Percentiles rank a stretch among this genome's conserved stretches.
Evolutionary conservation across 2,888 invertebrate species (phyloP).

Genomic region (Rhaphigaster nebulosa): DNA sequence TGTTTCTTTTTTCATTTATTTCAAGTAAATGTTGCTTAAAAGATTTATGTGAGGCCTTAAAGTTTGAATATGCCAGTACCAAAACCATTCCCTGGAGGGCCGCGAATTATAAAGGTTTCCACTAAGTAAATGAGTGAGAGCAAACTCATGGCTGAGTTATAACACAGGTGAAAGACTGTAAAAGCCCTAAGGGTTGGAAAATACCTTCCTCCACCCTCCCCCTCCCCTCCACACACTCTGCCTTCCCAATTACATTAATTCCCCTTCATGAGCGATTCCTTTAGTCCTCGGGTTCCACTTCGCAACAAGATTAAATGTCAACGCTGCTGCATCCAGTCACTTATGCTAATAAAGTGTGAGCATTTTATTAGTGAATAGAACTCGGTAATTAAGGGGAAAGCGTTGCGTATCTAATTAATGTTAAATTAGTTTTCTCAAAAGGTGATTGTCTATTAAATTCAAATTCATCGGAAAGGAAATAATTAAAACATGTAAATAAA

Average conservation of each 20-base stretch:
- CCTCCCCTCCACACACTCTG: background rate
- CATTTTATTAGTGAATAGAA: background rate
- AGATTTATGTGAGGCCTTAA: background rate
- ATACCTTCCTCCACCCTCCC: background rate
- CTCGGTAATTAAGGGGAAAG: background rate
- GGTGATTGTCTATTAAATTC: too few species aligned
- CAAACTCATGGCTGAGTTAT: constrained; percentile 34
- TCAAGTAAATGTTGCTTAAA: background rate
- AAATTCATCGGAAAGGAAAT: too few species aligned
- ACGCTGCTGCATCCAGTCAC: constrained; percentile 7
- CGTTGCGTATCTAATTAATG: background rate
- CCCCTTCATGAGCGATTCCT: constrained; percentile 13
- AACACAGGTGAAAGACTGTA: constrained; percentile 5
- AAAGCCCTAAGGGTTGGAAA: background rate
- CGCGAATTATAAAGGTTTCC: background rate
- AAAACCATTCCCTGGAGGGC: background rate
- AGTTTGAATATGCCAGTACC: background rate
- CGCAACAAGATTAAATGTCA: background rate
- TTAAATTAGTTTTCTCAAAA: background rate
- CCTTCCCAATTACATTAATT: constrained; percentile 34
- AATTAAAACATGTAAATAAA: too few species aligned
- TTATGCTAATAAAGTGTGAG: constrained; percentile 7
- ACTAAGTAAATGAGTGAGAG: constrained; percentile 22
- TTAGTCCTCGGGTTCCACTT: background rate
- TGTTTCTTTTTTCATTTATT: background rate